A percentile compares a stretch with the other conserved stretches of the same genome.
Evolutionary conservation across 2,113 vertebrate species (phyloP).

Genomic region (Egretta garzetta): DNA sequence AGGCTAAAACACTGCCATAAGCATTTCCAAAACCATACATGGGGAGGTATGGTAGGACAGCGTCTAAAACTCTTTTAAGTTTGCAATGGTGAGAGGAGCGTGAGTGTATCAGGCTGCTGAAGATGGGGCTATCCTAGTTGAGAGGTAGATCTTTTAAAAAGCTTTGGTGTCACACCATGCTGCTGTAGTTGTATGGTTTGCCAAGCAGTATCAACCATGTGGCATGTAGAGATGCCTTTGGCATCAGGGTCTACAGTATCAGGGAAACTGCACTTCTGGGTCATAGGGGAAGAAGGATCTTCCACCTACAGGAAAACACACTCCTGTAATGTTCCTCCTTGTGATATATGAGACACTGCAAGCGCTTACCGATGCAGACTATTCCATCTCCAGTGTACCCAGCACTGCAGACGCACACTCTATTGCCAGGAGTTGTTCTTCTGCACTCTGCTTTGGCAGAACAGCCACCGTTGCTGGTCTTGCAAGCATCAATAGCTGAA

Average conservation of each 20-base stretch:
- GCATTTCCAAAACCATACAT: background rate
- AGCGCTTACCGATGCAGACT: slow-evolving; percentile 82
- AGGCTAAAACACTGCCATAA: background rate
- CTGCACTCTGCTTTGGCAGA: slow-evolving; percentile 84
- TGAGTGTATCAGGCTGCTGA: background rate
- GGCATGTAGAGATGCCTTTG: background rate
- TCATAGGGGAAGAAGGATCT: background rate
- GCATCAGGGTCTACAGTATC: background rate
- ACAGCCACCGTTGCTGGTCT: slow-evolving; percentile 83
- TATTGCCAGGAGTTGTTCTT: slow-evolving; percentile 81
- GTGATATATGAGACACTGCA: fast-evolving
- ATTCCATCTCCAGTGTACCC: slow-evolving; percentile 87
- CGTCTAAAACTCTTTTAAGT: background rate
- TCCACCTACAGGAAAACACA: background rate
- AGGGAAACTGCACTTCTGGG: background rate
- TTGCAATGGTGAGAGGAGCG: background rate
- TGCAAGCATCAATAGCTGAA: slow-evolving; percentile 83
- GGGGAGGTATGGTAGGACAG: background rate
- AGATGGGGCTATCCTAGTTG: background rate
- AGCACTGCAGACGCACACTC: slow-evolving; percentile 78
- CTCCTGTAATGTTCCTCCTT: background rate
- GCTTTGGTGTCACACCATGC: background rate
- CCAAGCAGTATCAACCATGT: fast-evolving
- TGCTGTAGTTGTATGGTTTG: background rate
- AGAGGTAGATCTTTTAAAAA: background rate